phyloP scores from a whole-genome alignment of 1,140 invertebrate genomes.

The Leptonema lineaticorne region DNA sequence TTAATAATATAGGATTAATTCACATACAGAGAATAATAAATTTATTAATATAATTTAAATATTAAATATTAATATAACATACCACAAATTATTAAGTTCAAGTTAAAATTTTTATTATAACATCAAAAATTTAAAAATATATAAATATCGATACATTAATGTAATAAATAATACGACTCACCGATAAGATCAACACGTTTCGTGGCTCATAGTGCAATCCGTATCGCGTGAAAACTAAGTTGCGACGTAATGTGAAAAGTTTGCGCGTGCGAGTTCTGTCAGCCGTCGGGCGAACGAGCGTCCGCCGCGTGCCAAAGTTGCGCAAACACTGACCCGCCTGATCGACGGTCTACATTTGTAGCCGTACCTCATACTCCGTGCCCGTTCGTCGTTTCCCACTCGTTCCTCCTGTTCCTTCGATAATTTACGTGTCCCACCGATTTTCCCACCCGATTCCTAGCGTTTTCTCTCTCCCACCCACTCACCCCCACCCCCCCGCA shows the following conservation, averaged over 20 bases:
- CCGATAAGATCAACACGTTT: not conserved
- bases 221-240: not conserved
- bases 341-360: no score
- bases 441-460: not conserved
- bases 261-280: not conserved
- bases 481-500: not conserved
- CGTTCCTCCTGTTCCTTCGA: not conserved
- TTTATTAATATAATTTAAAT: no score
- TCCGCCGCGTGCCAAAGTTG: not conserved
- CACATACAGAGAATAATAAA: no score
- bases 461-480: not conserved
- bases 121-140: no score
- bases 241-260: not conserved
- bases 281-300: not conserved
- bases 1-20: no score
- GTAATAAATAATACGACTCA: not conserved
- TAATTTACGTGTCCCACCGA: conserved; percentile 13
- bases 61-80: no score
- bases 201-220: not conserved
- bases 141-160: no score
- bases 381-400: no score
- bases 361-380: not conserved
- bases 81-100: no score
- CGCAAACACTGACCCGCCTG: not conserved
- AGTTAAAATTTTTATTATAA: no score